Conservation (phyloP, 1,140 invertebrate genomes). For the Danaus plexippus region DNA sequence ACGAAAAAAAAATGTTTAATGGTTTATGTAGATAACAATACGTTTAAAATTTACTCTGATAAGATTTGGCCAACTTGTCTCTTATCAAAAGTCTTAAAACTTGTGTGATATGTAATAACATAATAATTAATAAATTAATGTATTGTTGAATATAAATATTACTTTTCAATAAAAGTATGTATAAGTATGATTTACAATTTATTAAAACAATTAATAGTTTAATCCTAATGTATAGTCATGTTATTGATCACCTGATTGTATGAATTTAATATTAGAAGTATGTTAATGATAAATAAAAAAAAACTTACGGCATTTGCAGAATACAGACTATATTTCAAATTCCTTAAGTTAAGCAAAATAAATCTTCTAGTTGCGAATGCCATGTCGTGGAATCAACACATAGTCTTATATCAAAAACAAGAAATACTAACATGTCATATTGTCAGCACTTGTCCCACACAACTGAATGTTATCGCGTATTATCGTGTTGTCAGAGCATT, state of each 20-base stretch:
- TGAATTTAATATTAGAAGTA: not conserved
- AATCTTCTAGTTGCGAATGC: slow-evolving; percentile 38
- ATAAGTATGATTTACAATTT: slow-evolving; percentile 1
- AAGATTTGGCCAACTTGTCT: slow-evolving; percentile 24
- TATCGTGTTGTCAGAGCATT: slow-evolving; percentile 39
- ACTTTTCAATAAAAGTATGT: no score
- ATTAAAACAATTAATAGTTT: not conserved
- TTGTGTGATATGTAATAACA: no score
- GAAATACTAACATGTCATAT: slow-evolving; percentile 13
- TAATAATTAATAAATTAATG: no score
- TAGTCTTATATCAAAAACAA: slow-evolving; percentile 17
- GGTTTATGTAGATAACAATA: slow-evolving; percentile 4
- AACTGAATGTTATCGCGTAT: slow-evolving; percentile 47
- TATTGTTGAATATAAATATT: no score
- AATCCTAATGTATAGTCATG: not conserved
- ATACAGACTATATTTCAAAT: no score
- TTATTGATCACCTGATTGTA: no score
- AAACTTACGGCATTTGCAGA: no score
- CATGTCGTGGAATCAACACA: slow-evolving; percentile 30
- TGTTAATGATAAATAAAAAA: not conserved
- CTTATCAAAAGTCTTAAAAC: slow-evolving; percentile 9
- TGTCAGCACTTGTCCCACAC: slow-evolving; percentile 18
- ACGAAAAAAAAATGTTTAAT: slow-evolving; percentile 1
- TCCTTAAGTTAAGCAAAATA: no score
- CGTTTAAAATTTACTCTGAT: slow-evolving; percentile 20